Evolutionary conservation across 2,797 vertebrate species (phyloP).

Genomic region (Danio tinwini): DNA sequence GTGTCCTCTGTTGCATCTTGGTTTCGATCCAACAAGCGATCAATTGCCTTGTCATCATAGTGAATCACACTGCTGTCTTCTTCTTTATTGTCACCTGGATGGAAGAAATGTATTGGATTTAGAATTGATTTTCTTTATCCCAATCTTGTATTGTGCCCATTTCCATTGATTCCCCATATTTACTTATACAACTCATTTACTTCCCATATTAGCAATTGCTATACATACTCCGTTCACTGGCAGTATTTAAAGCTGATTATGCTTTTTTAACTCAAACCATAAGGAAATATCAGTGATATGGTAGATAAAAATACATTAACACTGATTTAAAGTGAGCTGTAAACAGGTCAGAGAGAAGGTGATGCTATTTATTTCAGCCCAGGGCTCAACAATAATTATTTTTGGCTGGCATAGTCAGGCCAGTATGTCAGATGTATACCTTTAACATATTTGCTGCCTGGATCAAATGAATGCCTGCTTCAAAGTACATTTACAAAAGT

Average conservation of each 20-base stretch:
- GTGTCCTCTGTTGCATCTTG: conserved; percentile 95
- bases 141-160: not conserved
- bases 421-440: not conserved
- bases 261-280: not conserved
- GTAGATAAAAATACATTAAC: not conserved
- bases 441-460: not conserved
- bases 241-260: not conserved
- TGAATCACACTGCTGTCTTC: conserved; percentile 98
- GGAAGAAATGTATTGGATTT: conserved; percentile 30
- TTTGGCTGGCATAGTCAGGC: not conserved
- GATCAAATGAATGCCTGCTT: too few relatives aligned
- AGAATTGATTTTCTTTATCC: not conserved
- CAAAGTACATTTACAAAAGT: too few relatives aligned
- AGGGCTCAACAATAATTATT: too few relatives aligned
- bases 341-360: not conserved
- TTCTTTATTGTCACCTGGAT: conserved; percentile 91
- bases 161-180: not conserved
- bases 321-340: not conserved
- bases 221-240: too few relatives aligned
- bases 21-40: conserved; percentile 91
- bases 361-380: not conserved
- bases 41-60: conserved; percentile 96
- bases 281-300: not conserved
- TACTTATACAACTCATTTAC: too few relatives aligned
- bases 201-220: not conserved